These are phyloP conservation scores for Hyphantria cunea DNA, from an alignment of 1,140 invertebrate species.

Conservation along the genomic window DNA sequence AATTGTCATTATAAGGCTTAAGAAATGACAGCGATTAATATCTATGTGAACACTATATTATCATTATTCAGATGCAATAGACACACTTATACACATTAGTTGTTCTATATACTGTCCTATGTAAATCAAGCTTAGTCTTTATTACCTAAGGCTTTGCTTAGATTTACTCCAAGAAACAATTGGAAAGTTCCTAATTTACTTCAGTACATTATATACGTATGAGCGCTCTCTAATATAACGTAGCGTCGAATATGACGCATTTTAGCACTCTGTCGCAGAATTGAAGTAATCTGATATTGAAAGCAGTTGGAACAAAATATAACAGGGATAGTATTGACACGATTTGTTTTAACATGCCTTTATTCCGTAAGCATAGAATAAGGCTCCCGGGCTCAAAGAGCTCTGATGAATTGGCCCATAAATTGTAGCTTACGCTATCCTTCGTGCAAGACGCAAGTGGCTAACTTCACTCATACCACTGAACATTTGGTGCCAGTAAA, in stretches of 20 bases:
- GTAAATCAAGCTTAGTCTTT: background rate
- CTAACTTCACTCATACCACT: conserved; percentile 30
- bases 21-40: too few species aligned
- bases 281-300: conserved; percentile 7
- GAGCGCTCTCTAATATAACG: background rate
- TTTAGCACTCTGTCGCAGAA: background rate
- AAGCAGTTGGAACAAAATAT: conserved; percentile 9
- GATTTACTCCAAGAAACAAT: background rate
- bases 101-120: background rate
- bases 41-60: too few species aligned
- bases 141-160: background rate
- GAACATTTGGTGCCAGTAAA: conserved; percentile 36
- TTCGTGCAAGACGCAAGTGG: conserved; percentile 31
- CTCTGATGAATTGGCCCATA: conserved; percentile 55
- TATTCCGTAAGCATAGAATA: conserved; percentile 37
- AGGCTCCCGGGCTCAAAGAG: conserved; percentile 37
- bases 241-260: background rate
- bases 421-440: conserved; percentile 51
- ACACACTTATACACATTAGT: background rate
- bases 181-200: background rate
- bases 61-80: too few species aligned
- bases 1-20: too few species aligned
- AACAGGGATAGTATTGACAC: conserved; percentile 16
- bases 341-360: conserved; percentile 22
- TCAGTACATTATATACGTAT: background rate